Evolutionary conservation across 2,888 invertebrate species (phyloP).

Genomic region (Amphipoea lucens): DNA sequence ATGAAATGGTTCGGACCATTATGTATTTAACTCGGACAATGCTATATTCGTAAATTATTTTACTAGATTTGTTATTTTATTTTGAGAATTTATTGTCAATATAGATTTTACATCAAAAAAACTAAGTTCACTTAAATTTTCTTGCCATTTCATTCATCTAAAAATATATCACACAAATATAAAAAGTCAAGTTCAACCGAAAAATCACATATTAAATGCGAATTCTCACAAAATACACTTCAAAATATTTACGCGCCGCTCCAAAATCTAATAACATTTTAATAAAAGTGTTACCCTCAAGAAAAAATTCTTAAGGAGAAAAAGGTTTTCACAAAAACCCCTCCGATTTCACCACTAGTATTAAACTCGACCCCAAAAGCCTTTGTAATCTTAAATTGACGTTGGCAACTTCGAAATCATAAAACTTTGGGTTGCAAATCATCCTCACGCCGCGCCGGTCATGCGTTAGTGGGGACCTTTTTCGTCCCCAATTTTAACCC

Average conservation of each 20-base stretch:
- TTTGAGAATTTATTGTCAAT: not conserved
- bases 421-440: conserved; percentile 67
- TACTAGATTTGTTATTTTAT: not conserved
- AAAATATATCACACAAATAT: conserved; percentile 4
- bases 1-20: not conserved
- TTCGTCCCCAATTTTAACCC: conserved; percentile 65
- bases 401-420: conserved; percentile 61
- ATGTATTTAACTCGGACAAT: not conserved
- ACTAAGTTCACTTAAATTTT: not conserved
- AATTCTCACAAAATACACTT: conserved; percentile 8
- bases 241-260: conserved; percentile 39
- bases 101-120: not conserved
- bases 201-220: conserved; percentile 17
- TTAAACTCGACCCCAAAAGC: conserved; percentile 59
- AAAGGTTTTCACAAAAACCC: conserved; percentile 56
- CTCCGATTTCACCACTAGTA: conserved; percentile 38
- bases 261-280: conserved; percentile 49
- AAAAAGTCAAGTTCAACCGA: not conserved
- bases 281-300: conserved; percentile 47
- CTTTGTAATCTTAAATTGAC: conserved; percentile 65
- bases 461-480: conserved; percentile 64
- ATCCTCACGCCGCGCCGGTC: conserved; percentile 50
- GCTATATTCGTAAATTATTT: conserved; percentile 15
- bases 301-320: conserved; percentile 42
- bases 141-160: not conserved